phyloP scores from a whole-genome alignment of 2,888 invertebrate species.

The Chrysopilus asiliformis region DNA sequence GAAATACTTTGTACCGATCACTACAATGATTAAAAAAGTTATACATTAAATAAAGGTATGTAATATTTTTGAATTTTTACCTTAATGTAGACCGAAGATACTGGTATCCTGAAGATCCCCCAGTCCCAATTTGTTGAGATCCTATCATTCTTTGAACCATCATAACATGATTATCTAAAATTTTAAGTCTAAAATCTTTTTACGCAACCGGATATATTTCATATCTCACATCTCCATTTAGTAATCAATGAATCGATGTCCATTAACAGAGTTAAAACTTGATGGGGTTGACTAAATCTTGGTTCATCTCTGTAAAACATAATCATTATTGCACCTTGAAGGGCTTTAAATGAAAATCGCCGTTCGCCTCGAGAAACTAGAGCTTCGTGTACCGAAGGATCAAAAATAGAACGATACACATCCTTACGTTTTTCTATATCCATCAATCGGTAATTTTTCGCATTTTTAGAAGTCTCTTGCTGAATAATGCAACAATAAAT shows the following conservation, averaged over 20 bases:
- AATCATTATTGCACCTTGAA: constrained; percentile 97
- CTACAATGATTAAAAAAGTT: constrained; percentile 55
- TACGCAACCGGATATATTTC: neutral
- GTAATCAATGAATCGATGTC: constrained; percentile 97
- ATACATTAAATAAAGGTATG: no score
- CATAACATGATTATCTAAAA: constrained; percentile 89
- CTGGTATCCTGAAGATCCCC: constrained; percentile 96
- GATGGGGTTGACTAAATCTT: constrained; percentile 94
- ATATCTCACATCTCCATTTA: constrained; percentile 95
- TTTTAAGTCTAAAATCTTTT: constrained; percentile 5
- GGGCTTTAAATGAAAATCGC: constrained; percentile 74
- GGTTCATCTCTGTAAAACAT: constrained; percentile 95
- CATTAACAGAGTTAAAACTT: constrained; percentile 85
- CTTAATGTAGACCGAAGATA: constrained; percentile 92
- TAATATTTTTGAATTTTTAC: constrained; percentile 40
- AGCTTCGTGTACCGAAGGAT: constrained; percentile 68
- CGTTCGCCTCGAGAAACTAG: constrained; percentile 61
- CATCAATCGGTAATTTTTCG: constrained; percentile 50
- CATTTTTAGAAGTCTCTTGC: constrained; percentile 46
- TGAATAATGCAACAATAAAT: constrained; percentile 24
- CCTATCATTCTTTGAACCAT: constrained; percentile 99
- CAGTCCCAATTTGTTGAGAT: constrained; percentile 88
- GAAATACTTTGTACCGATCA: constrained; percentile 96
- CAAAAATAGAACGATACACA: constrained; percentile 82
- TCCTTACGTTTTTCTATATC: constrained; percentile 69